phyloP scores from a whole-genome alignment of 2,113 vertebrate species.

The Planiliza haematocheilus region DNA sequence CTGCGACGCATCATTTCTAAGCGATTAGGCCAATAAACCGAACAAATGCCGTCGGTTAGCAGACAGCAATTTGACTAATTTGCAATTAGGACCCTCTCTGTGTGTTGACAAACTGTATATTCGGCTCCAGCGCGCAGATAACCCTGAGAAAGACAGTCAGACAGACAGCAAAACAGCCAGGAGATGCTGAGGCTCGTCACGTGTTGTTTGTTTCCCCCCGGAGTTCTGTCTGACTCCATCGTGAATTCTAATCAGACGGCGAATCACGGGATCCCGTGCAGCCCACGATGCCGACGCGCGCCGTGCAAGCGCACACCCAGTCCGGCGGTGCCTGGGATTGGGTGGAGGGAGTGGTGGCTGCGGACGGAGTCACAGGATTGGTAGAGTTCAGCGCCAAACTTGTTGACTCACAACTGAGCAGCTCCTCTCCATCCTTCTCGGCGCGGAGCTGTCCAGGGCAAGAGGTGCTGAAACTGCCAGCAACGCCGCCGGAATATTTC shows the following conservation, averaged over 20 bases:
- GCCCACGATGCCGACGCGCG: constrained; percentile 55
- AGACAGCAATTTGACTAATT: constrained; percentile 50
- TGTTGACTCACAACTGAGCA: constrained; percentile 77
- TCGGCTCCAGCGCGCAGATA: constrained; percentile 35
- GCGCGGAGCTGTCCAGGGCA: constrained; percentile 74
- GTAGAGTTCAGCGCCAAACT: constrained; percentile 77
- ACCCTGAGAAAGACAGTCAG: constrained; percentile 40
- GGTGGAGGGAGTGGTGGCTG: constrained; percentile 68
- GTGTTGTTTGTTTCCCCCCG: constrained; percentile 60
- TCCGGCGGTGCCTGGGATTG: constrained; percentile 73
- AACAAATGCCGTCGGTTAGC: constrained; percentile 15
- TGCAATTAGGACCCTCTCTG: constrained; percentile 54
- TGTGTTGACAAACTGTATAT: constrained; percentile 53
- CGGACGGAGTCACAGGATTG: constrained; percentile 76
- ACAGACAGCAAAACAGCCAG: constrained; percentile 56
- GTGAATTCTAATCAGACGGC: constrained; percentile 65
- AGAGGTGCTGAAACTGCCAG: constrained; percentile 76
- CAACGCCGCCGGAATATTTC: constrained; percentile 28
- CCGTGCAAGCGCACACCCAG: constrained; percentile 60
- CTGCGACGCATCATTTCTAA: constrained; percentile 27
- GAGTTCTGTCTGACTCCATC: constrained; percentile 57
- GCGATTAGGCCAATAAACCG: constrained; percentile 31
- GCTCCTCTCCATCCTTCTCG: constrained; percentile 56
- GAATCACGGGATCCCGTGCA: constrained; percentile 70
- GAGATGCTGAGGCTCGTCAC: constrained; percentile 58